A percentile compares a stretch with the other conserved stretches of the same genome.
phyloP scores from a whole-genome alignment of 2,888 invertebrate species.

The Teinopalpus imperialis region DNA sequence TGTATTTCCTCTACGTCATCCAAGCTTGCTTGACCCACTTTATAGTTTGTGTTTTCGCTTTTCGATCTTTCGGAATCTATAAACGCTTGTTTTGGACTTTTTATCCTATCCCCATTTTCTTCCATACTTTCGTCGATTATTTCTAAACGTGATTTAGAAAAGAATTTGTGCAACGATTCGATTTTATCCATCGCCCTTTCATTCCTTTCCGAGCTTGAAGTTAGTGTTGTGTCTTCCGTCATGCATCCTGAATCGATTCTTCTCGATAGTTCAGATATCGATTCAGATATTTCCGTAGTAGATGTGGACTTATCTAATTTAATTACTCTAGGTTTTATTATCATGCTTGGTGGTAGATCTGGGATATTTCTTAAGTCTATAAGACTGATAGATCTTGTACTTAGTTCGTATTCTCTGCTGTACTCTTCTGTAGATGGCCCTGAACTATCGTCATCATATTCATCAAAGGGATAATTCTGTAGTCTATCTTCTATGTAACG shows the following conservation, averaged over 20 bases:
- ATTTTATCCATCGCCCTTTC: constrained; percentile 68
- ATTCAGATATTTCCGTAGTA: constrained; percentile 67
- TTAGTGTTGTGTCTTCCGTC: constrained; percentile 65
- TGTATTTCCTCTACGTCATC: constrained; percentile 72
- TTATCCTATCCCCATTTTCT: constrained; percentile 51
- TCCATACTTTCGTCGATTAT: constrained; percentile 73
- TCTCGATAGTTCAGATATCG: constrained; percentile 57
- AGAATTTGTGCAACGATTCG: constrained; percentile 69
- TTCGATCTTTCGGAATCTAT: constrained; percentile 23
- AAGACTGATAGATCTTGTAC: constrained; percentile 64
- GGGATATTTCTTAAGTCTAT: constrained; percentile 71
- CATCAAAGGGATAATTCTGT: constrained; percentile 39
- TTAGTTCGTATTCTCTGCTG: constrained; percentile 59
- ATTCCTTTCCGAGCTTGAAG: constrained; percentile 54
- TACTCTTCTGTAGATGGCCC: constrained; percentile 47
- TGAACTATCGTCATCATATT: constrained; percentile 49
- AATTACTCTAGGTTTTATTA: constrained; percentile 63
- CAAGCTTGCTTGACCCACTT: constrained; percentile 64
- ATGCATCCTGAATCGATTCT: constrained; percentile 63
- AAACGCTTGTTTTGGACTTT: constrained; percentile 37
- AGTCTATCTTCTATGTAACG: constrained; percentile 61
- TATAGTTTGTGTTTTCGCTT: constrained; percentile 38
- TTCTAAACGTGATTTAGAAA: constrained; percentile 68
- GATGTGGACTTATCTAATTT: constrained; percentile 71
- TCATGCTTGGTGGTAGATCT: constrained; percentile 68